Base-by-base conservation (phyloP, 2,888 invertebrate genomes). In the Drosophila paranaensis region DNA sequence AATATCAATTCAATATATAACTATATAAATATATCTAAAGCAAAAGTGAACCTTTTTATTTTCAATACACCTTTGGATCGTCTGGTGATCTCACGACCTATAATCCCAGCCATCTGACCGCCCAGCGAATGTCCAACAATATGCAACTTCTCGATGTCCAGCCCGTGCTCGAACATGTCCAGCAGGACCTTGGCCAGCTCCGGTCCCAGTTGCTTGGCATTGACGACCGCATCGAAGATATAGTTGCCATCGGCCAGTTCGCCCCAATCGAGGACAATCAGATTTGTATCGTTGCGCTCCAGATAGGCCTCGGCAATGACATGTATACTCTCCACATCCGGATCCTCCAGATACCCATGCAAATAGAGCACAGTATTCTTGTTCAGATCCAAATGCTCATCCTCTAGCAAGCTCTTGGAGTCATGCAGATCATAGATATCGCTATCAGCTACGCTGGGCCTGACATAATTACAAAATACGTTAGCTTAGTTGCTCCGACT, bases 271-370 rank as follows among this genome's bases (percentile, higher is more conserved):
- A 93, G 62, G 0, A 93, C 80, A 55, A 93, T 85, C 3, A 93
- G 76, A 74, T 93, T 93, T 6, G 90, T 84, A 70, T 93, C 91
- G 2, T 67, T 77, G 3, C 92, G 88, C 54, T 90, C 80, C 37
- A 92, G 69, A 74, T 93, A 93, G 3, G 93, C 92, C 64, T 92
- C 90, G 3, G 91, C 92, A 25, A 93, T 90, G 3, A 93, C 92
- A 92, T 94, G 93, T 75, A 95, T 93, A 85, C 95, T 95, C 86
- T 95, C 94, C 56, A 94, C 94, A 64, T 93, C 93, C 0, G 94
- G 93, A 42, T 94, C 93, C 83, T 95, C 95, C 72, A 94, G 93
- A 82, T 94, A 95, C 1, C 95, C 95, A 85, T 95, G 95, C 37
- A 94, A 90, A 90, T 95, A 95, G 1, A 95, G 80, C 3, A 95